Evolutionary conservation across 2,888 invertebrate genomes (phyloP), one percentile per base, ranked within the genome.

Genomic region (Acronicta leporina): DNA sequence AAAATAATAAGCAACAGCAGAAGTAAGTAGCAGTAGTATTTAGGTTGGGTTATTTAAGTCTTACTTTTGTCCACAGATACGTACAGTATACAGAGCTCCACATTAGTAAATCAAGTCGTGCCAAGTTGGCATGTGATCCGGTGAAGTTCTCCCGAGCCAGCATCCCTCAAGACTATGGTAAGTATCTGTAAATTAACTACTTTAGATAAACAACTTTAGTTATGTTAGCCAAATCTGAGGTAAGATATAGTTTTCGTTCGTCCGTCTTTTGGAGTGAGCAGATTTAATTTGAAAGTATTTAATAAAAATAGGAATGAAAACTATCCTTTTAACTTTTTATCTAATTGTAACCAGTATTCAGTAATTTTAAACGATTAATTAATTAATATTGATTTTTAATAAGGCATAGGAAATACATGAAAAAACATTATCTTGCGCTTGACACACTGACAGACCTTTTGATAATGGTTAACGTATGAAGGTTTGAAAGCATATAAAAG

Each of bases 101-200:
- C 52, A 45, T 50, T 43, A 65, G 50, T 63, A 68, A 63, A 68
- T 60, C 56, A 60, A 63, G 54, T 33, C 63, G 61, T 9, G 65
- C 25, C 62, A 78, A 52, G 69, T 61, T 78, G 65, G 58, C 63
- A 44, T 77, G 77, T 64, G 67, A 67, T 53, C 52, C 43, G 43
- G 27, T 66, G 14, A 66, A 72, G 45, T 68, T 71, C 3, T 44
- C 40, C 8, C 62, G 35, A 15, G 20, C 33, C 15, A 33, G 55
- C 44, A 44, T 58, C 49, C 59, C 10, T 59, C 73, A 73, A 55
- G 53, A 50, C 8, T 16, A 40, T 44, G 71, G 75, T 75, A 76
- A 44, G 75, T 75, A 58, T 13, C 25, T 40, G 14, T 60, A 61
- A 57, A 68, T 48, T 20, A 49, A 44, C 44, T 55, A 53, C 50